Evolutionary conservation across 2,113 vertebrate genomes (phyloP).

Genomic region (Oncorhynchus masou): DNA sequence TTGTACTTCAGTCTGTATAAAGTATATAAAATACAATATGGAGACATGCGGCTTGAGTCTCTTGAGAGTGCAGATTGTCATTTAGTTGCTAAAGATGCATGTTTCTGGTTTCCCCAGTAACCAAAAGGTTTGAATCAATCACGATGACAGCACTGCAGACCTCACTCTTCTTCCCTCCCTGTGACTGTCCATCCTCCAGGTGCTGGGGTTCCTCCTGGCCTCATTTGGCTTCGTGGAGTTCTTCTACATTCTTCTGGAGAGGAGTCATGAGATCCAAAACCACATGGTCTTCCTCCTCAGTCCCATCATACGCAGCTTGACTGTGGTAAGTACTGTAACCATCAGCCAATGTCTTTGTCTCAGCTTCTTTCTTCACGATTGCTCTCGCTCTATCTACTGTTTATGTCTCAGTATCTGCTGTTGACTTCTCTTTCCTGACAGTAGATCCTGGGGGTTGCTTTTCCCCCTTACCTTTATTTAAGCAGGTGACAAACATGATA

Average conservation of each 20-base stretch:
- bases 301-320: constrained; percentile 75
- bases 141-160: not conserved
- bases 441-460: too few relatives aligned
- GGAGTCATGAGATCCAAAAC: constrained; percentile 68
- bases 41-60: too few relatives aligned
- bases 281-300: constrained; percentile 78
- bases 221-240: constrained; percentile 77
- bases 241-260: constrained; percentile 75
- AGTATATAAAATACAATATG: not conserved
- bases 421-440: not conserved
- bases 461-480: too few relatives aligned
- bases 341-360: not conserved
- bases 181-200: constrained; percentile 40
- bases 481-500: too few relatives aligned
- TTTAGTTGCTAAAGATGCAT: too few relatives aligned
- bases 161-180: not conserved
- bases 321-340: constrained; percentile 63
- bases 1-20: not conserved
- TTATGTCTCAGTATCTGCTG: not conserved
- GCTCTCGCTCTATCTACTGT: not conserved
- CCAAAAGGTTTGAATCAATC: not conserved
- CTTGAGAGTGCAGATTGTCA: too few relatives aligned
- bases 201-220: constrained; percentile 73
- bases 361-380: not conserved
- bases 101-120: too few relatives aligned